These are phyloP conservation scores for Sinocyclocheilus grahami DNA, from an alignment of 2,113 vertebrate species.

Conservation along the genomic window DNA sequence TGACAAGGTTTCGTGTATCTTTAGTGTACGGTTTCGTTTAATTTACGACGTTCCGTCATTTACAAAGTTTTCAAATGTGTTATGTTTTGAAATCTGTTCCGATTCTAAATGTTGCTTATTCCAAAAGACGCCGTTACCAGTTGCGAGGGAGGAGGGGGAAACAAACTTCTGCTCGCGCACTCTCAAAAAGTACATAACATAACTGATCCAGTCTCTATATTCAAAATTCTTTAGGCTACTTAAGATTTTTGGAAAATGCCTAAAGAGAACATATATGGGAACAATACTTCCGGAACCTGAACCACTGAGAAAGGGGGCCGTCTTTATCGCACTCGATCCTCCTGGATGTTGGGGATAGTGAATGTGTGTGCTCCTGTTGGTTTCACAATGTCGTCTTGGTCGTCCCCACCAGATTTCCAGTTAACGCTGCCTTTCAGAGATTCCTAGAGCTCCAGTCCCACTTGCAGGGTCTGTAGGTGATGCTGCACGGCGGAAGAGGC, in stretches of 20 bases:
- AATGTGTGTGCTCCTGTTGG: slow-evolving; percentile 31
- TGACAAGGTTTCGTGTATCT: too few relatives aligned
- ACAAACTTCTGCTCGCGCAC: too few relatives aligned
- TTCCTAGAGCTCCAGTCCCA: slow-evolving; percentile 43
- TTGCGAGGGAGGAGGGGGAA: too few relatives aligned
- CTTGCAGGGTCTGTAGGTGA: slow-evolving; percentile 38
- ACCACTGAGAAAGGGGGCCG: neutral
- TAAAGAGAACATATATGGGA: neutral
- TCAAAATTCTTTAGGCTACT: too few relatives aligned
- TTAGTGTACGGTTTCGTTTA: too few relatives aligned
- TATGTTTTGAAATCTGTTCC: too few relatives aligned
- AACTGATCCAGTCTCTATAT: neutral
- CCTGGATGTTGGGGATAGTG: slow-evolving; percentile 55
- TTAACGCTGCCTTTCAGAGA: slow-evolving; percentile 20
- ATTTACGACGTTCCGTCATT: too few relatives aligned
- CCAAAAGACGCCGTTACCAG: too few relatives aligned
- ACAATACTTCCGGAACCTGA: neutral
- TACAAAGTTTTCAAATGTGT: too few relatives aligned
- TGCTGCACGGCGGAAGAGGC: slow-evolving; percentile 58
- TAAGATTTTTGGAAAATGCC: neutral
- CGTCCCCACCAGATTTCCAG: slow-evolving; percentile 17
- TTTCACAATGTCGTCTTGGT: neutral
- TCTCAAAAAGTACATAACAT: too few relatives aligned
- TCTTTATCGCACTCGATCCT: slow-evolving; percentile 15
- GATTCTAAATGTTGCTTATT: too few relatives aligned